Evolutionary conservation across 2,113 vertebrate species (phyloP), one percentile per base, ranked within the genome.

Genomic region (Symphodus melops): DNA sequence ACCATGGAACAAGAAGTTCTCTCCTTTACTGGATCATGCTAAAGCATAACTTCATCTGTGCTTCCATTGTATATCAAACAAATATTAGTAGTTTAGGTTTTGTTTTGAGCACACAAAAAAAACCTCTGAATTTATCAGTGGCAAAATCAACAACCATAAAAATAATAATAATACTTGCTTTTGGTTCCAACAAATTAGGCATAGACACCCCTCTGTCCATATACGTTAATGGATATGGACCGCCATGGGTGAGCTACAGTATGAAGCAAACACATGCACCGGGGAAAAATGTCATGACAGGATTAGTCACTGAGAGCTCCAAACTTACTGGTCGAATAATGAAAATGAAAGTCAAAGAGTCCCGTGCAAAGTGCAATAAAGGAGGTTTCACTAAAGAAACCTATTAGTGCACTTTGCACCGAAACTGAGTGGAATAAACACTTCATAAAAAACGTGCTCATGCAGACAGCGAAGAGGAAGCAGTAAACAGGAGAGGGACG

Each of bases 151-250:
- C 44, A 70, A 9, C 4, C 12, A 33, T 23, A 8, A 9, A 44
- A 20, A 25, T 3, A 7, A 64, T 81, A 73, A 82, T 49, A 88
- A 91, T 93, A 96, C 97, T 97, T 98, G 96, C 98, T 96, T 98
- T 98, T 95, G 95, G 94, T 88, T 99, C 97, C 96, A 98, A 91
- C 95, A 99, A 97, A 94, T 99, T 99, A 95, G 98, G 98, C 97
- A 99, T 97, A 76, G 98, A 99, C 52, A 96, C 94, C 66, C 98
- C 97, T 92, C 97, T 95, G 89, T 97, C 97, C 97, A 97, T 96
- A 93, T 95, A 94, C 93, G 94, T 90, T 79, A 94, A 94, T 79
- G 95, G 94, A 91, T 94, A 92, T 85, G 93, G 95, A 90, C 94
- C 92, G 76, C 97, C 97, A 94, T 94, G 92, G 92, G 90, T 92